Percentiles rank a stretch among this genome's conserved stretches.
These are phyloP conservation scores for Ylistrum balloti DNA, from an alignment of 1,140 invertebrate species.

Conservation along the genomic window DNA sequence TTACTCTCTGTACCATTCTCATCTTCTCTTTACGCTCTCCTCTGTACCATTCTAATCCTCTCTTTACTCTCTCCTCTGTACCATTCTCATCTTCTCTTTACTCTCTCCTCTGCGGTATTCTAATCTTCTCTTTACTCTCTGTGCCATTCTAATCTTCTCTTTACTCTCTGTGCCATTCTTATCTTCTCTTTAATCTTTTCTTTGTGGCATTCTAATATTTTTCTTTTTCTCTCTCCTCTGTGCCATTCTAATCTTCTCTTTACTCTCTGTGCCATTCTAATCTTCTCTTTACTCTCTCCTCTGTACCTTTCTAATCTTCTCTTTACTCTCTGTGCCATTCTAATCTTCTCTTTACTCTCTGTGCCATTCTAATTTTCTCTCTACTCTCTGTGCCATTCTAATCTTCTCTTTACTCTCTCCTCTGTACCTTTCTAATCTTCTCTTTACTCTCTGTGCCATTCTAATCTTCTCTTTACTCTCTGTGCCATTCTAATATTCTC, in stretches of 20 bases:
- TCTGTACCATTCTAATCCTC: not conserved
- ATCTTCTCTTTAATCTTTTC: not conserved
- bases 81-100: too few species aligned
- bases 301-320: too few species aligned
- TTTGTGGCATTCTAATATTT: too few species aligned
- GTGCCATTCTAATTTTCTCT: not conserved
- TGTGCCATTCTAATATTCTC: not conserved
- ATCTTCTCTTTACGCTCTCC: not conserved
- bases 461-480: not conserved
- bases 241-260: not conserved
- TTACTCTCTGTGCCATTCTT: too few species aligned
- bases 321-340: not conserved
- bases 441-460: not conserved
- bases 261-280: not conserved
- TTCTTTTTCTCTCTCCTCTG: slow-evolving; percentile 42
- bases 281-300: too few species aligned
- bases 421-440: not conserved
- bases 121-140: not conserved
- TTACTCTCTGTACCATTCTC: not conserved
- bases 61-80: too few species aligned
- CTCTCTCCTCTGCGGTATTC: too few species aligned
- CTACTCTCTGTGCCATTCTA: slow-evolving; percentile 43
- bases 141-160: not conserved
- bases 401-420: slow-evolving; percentile 22
- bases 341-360: too few species aligned